These are phyloP conservation scores for Perizoma flavofasciatum DNA, from an alignment of 2,888 invertebrate genomes.

Conservation along the genomic window DNA sequence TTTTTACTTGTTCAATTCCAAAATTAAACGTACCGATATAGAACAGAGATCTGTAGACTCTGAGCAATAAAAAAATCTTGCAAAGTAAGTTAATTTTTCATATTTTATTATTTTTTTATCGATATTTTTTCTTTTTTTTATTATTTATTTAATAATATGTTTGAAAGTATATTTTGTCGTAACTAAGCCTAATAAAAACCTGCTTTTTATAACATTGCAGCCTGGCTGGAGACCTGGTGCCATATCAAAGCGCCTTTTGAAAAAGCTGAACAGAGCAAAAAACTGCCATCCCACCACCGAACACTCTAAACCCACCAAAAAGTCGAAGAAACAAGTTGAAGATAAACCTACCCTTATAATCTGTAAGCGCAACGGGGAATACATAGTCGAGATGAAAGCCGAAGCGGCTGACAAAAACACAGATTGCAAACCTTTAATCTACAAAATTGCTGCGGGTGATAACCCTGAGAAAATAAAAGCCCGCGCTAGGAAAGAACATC, in stretches of 20 bases:
- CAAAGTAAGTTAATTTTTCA: too few relatives aligned
- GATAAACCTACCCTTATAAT: slow-evolving; percentile 65
- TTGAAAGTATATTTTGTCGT: background rate
- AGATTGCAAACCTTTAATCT: slow-evolving; percentile 59
- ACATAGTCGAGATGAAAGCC: slow-evolving; percentile 65
- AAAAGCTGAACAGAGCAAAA: slow-evolving; percentile 61
- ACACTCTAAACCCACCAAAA: slow-evolving; percentile 47
- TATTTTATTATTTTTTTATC: too few relatives aligned
- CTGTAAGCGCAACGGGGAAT: slow-evolving; percentile 64
- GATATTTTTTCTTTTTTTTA: too few relatives aligned
- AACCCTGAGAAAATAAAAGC: slow-evolving; percentile 55
- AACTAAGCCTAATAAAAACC: too few relatives aligned
- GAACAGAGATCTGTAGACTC: too few relatives aligned
- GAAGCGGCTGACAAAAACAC: slow-evolving; percentile 41
- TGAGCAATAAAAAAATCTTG: too few relatives aligned
- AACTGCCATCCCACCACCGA: slow-evolving; percentile 35
- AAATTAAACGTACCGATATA: too few relatives aligned
- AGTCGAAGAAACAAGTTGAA: slow-evolving; percentile 53
- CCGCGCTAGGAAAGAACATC: slow-evolving; percentile 45
- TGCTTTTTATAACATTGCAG: slow-evolving; percentile 42
- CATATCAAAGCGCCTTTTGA: slow-evolving; percentile 63
- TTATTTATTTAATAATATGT: too few relatives aligned
- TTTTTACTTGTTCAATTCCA: too few relatives aligned
- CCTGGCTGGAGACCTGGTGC: slow-evolving; percentile 76
- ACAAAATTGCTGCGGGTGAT: slow-evolving; percentile 58